Conservation (phyloP, 2,113 vertebrate genomes). For the Sorex araneus region DNA sequence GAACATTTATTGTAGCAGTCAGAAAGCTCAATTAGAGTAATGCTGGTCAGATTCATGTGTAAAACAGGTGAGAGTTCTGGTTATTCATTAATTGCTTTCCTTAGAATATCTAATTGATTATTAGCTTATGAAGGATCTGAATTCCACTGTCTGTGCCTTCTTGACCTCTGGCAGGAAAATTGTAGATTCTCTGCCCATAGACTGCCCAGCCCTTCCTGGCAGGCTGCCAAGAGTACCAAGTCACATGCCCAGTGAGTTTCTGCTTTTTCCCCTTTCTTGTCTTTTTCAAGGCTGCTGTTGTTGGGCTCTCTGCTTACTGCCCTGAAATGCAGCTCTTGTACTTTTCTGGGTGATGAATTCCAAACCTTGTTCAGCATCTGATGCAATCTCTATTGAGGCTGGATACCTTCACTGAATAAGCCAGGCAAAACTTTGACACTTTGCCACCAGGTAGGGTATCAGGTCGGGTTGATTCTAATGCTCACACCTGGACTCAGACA, state of each 20-base stretch:
- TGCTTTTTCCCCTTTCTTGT: conserved; percentile 70
- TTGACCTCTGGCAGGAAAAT: conserved; percentile 64
- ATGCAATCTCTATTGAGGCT: conserved; percentile 47
- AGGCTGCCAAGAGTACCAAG: conserved; percentile 70
- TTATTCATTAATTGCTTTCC: conserved; percentile 71
- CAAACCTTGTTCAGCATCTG: conserved; percentile 56
- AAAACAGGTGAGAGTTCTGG: conserved; percentile 23
- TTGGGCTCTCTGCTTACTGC: conserved; percentile 67
- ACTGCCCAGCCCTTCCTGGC: conserved; percentile 20
- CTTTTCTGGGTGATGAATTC: conserved; percentile 67
- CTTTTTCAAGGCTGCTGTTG: conserved; percentile 73
- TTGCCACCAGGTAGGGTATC: background rate
- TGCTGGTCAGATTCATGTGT: conserved; percentile 45
- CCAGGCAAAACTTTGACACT: background rate
- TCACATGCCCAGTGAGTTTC: conserved; percentile 73
- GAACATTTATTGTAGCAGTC: conserved; percentile 28
- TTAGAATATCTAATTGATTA: conserved; percentile 73
- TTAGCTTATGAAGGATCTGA: conserved; percentile 64
- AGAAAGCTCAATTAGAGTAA: background rate
- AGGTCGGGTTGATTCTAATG: background rate
- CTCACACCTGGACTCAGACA: background rate
- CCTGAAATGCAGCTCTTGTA: conserved; percentile 69
- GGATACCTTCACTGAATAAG: conserved; percentile 6
- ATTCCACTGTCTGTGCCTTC: conserved; percentile 48
- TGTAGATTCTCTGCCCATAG: conserved; percentile 61